Evolutionary conservation across 2,797 vertebrate genomes (phyloP), one percentile per base, ranked within the genome.

Genomic region (Fringilla coelebs): DNA sequence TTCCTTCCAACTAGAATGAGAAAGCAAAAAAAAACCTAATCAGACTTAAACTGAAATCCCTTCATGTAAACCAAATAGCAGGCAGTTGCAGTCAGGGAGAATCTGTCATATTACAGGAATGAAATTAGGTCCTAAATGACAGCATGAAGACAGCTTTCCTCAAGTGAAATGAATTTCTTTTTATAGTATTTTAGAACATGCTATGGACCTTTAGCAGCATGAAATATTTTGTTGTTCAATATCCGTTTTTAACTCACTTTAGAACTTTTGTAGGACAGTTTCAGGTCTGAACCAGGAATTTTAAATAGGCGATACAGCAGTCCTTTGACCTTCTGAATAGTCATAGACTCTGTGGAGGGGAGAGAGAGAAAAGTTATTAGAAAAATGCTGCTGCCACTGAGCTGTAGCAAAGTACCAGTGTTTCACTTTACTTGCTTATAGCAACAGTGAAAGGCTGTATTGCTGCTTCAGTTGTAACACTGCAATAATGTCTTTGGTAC

Each of bases 321-420:
- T 14, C 98, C 99, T 96, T 99, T 99, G 95, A 99, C 98, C 96
- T 98, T 99, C 95, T 99, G 99, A 62, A 99, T 77, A 22, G 97
- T 98, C 99, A 99, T 99, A 68, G 98, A 98, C 29, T 98, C 99
- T 99, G 82, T n/a, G 32, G 57, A 82, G 83, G 46, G 57, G 52
- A 79, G 91, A 92, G 54, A 85, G 73, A 83, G 71, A 55, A 31
- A 46, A 66, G 49, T 49, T 49, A 15, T 8, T 34, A 63, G 60
- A 72, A 65, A 73, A 85, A 73, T 41, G 80, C 90, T 95, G 88
- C 91, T 96, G 79, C 46, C 52, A 65, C 54, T 46, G 88, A 87
- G 66, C 87, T 89, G 74, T 90, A 90, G 85, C 76, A 36, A 43
- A 84, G 66, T 45, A 65, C 41, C 32, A 46, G 55, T 61, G 57